Evolutionary conservation across 1,140 invertebrate species (phyloP).

Genomic region (Charaxes varanes): DNA sequence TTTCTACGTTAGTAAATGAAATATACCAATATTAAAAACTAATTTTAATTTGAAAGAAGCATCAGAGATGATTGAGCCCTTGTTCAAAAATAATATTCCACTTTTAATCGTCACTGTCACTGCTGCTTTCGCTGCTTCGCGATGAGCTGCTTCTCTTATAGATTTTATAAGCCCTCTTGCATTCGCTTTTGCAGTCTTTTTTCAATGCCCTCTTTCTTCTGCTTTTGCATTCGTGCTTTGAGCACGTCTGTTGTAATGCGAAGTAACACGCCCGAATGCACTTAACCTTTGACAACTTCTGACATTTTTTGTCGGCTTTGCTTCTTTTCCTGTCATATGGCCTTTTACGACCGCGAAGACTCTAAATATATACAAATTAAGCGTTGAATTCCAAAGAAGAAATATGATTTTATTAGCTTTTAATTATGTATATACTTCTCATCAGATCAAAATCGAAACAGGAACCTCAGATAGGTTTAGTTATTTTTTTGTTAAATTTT

Average conservation of each 20-base stretch:
- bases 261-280: constrained; percentile 26
- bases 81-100: neutral
- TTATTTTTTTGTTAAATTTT: no score
- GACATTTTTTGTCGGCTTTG: constrained; percentile 31
- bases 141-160: neutral
- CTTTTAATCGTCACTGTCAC: constrained; percentile 12
- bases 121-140: constrained; percentile 6
- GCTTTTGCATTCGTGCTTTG: constrained; percentile 15
- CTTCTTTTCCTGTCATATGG: no score
- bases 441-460: no score
- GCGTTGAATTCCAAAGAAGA: no score
- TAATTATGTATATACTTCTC: no score
- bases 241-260: constrained; percentile 22
- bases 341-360: no score
- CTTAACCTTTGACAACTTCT: constrained; percentile 22
- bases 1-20: no score
- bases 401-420: no score
- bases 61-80: neutral
- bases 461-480: no score
- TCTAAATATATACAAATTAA: no score
- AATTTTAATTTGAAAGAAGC: no score
- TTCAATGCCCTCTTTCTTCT: constrained; percentile 15
- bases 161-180: constrained; percentile 19
- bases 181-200: constrained; percentile 23
- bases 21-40: neutral